Evolutionary conservation across 2,797 vertebrate species (phyloP).

Genomic region (Dermochelys coriacea): DNA sequence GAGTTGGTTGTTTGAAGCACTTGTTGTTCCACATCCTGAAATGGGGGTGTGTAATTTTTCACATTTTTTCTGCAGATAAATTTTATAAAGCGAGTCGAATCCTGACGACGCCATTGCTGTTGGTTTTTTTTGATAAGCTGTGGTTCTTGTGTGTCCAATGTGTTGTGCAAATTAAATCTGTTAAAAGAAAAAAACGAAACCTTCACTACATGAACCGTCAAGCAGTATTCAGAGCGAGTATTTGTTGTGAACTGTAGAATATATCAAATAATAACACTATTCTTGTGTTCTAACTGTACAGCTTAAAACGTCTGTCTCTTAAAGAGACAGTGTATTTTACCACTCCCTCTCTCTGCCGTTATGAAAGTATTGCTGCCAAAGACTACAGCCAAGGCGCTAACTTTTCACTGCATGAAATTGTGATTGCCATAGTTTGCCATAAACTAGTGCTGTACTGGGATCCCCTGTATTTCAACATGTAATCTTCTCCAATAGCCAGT

Average conservation of each 20-base stretch:
- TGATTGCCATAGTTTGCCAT: fast-evolving
- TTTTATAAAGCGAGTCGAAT: slow-evolving; percentile 72
- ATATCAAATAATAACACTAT: slow-evolving; percentile 78
- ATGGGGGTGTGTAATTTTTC: slow-evolving; percentile 7
- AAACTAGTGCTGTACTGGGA: background rate
- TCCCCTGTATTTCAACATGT: background rate
- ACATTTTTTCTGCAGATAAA: slow-evolving; percentile 66
- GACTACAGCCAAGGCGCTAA: background rate
- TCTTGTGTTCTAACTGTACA: slow-evolving; percentile 75
- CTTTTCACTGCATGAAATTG: background rate
- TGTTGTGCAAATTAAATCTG: slow-evolving; percentile 71
- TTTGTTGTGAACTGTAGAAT: slow-evolving; percentile 78
- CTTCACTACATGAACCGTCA: slow-evolving; percentile 79
- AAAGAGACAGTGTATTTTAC: slow-evolving; percentile 61
- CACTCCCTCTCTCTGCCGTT: slow-evolving; percentile 24
- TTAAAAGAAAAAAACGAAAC: slow-evolving; percentile 38
- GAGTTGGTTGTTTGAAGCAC: slow-evolving; percentile 31
- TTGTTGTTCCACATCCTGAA: slow-evolving; percentile 23
- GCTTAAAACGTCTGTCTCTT: slow-evolving; percentile 70
- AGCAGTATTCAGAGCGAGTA: slow-evolving; percentile 80
- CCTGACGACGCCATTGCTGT: slow-evolving; percentile 64
- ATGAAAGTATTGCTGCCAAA: background rate
- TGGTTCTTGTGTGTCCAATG: slow-evolving; percentile 76
- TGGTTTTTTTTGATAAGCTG: slow-evolving; percentile 70
- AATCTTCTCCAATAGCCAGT: background rate